These are phyloP conservation scores for Ceriagrion tenellum DNA, from an alignment of 2,888 invertebrate species.

Conservation along the genomic window DNA sequence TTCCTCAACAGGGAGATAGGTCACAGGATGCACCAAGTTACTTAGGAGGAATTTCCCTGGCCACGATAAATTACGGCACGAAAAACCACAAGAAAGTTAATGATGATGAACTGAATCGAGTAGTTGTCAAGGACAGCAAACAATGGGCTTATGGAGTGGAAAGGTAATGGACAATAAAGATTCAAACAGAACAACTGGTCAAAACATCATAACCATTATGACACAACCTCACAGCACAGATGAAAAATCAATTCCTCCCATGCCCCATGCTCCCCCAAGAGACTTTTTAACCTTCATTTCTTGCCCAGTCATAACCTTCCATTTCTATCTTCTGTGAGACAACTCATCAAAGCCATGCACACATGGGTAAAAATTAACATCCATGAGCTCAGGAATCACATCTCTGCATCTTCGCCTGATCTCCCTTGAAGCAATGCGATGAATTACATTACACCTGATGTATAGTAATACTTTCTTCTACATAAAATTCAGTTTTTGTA, in stretches of 20 bases:
- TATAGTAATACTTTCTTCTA: slow-evolving; percentile 66
- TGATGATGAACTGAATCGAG: slow-evolving; percentile 34
- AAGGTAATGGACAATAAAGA: not conserved
- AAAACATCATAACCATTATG: not conserved
- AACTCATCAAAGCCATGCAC: slow-evolving; percentile 1
- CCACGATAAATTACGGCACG: slow-evolving; percentile 5
- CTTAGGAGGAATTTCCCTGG: slow-evolving; percentile 39
- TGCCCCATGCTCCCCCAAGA: slow-evolving; percentile 11
- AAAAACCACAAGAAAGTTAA: not conserved
- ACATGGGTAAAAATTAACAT: slow-evolving; percentile 53
- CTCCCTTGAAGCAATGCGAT: slow-evolving; percentile 55
- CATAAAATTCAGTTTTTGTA: slow-evolving; percentile 55
- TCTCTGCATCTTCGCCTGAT: slow-evolving; percentile 30
- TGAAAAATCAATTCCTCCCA: not conserved
- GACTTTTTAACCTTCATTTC: not conserved
- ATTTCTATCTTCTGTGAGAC: slow-evolving; percentile 24
- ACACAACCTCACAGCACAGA: slow-evolving; percentile 26
- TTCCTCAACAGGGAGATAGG: slow-evolving; percentile 53
- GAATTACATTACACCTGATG: slow-evolving; percentile 61
- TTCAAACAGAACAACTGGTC: slow-evolving; percentile 12
- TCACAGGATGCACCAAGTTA: slow-evolving; percentile 39
- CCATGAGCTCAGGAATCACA: slow-evolving; percentile 56
- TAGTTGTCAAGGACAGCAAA: slow-evolving; percentile 51
- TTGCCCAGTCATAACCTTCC: slow-evolving; percentile 20
- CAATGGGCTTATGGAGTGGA: not conserved